Conservation (phyloP, 2,888 invertebrate genomes). For the Junonia oenone region DNA sequence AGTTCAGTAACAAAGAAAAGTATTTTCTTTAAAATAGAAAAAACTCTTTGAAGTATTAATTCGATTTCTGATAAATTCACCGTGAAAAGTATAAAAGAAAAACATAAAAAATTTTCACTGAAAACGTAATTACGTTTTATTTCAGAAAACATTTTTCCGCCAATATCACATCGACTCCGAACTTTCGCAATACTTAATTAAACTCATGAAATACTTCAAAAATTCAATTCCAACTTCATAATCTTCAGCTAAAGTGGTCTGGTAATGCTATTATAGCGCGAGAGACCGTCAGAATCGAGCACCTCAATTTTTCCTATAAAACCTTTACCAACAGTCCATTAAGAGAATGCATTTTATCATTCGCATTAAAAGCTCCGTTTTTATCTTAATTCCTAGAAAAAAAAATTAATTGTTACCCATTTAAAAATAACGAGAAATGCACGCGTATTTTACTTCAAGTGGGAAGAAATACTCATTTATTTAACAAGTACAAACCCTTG, state of each 20-base stretch:
- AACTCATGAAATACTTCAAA: slow-evolving; percentile 1
- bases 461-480: background rate
- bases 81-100: background rate
- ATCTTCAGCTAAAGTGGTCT: background rate
- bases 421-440: slow-evolving; percentile 12
- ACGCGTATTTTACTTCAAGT: slow-evolving; percentile 5
- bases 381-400: slow-evolving; percentile 28
- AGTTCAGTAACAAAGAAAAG: too few species aligned
- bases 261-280: background rate
- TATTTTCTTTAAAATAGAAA: background rate
- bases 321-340: slow-evolving; percentile 27
- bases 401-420: slow-evolving; percentile 21
- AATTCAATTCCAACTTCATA: slow-evolving; percentile 3
- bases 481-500: background rate
- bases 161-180: background rate
- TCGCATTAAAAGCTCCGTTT: slow-evolving; percentile 17
- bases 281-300: background rate
- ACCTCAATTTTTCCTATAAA: slow-evolving; percentile 19
- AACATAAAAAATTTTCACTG: background rate
- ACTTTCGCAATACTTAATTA: background rate
- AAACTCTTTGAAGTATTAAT: background rate
- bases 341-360: slow-evolving; percentile 30
- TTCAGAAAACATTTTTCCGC: background rate
- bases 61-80: background rate
- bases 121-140: background rate